Conservation (phyloP, 2,888 invertebrate species). For the Zonitis immaculata region DNA sequence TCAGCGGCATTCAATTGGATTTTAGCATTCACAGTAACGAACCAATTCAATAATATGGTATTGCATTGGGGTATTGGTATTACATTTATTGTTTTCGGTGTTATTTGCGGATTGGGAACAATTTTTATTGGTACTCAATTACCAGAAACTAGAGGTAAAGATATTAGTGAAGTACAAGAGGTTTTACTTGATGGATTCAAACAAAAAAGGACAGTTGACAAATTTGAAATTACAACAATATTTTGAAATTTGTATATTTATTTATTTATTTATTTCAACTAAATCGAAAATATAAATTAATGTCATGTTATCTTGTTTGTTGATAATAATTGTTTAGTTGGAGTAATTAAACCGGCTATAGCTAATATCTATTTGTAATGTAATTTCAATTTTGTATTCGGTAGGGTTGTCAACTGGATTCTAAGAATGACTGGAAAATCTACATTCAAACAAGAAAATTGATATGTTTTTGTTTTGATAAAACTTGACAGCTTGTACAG, state of each 20-base stretch:
- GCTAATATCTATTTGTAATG: neutral
- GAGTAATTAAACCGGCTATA: neutral
- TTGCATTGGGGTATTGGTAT: conserved; percentile 55
- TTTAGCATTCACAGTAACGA: conserved; percentile 61
- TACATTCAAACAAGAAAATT: no score
- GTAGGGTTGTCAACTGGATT: neutral
- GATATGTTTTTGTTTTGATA: neutral
- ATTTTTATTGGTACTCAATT: conserved; percentile 62
- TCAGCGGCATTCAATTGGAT: conserved; percentile 66
- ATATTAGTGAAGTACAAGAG: conserved; percentile 54
- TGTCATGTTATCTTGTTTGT: conserved; percentile 2
- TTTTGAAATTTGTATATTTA: neutral
- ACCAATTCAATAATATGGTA: conserved; percentile 59
- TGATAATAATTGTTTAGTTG: conserved; percentile 2
- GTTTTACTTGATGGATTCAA: conserved; percentile 43
- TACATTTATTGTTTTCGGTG: conserved; percentile 64
- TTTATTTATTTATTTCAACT: neutral
- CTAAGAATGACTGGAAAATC: neutral
- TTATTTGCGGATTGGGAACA: conserved; percentile 55
- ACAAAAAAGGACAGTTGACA: conserved; percentile 2
- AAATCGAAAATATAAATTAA: no score
- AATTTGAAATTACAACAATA: neutral
- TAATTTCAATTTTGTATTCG: neutral
- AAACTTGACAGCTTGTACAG: neutral
- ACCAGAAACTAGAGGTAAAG: conserved; percentile 64